These are phyloP conservation scores for Theretra japonica DNA, from an alignment of 2,888 invertebrate genomes.

Conservation along the genomic window DNA sequence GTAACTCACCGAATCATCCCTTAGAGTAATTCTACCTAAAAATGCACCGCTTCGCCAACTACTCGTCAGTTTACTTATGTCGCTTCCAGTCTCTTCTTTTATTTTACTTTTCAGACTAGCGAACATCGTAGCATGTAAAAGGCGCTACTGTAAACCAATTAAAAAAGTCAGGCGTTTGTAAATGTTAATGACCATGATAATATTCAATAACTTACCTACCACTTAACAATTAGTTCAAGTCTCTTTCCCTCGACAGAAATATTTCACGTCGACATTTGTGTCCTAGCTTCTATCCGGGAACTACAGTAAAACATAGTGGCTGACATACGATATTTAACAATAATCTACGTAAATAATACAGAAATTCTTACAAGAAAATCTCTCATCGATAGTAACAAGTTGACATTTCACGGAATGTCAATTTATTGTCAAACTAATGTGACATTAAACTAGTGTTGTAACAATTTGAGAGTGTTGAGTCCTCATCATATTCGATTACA, in stretches of 20 bases:
- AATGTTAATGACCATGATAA: constrained; percentile 60
- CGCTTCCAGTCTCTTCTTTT: constrained; percentile 94
- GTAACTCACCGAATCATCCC: constrained; percentile 75
- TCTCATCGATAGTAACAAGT: constrained; percentile 10
- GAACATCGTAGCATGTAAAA: constrained; percentile 86
- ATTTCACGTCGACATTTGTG: constrained; percentile 2
- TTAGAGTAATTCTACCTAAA: constrained; percentile 79
- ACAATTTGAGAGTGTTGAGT: neutral
- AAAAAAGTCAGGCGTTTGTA: constrained; percentile 44
- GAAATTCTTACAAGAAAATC: constrained; percentile 21
- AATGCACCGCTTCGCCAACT: constrained; percentile 81
- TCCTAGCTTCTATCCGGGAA: neutral
- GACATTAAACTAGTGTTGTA: neutral
- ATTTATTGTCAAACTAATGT: neutral
- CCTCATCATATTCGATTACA: neutral
- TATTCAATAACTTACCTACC: constrained; percentile 46
- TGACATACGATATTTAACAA: neutral
- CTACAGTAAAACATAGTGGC: constrained; percentile 10
- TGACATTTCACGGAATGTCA: constrained; percentile 1
- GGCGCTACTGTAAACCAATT: constrained; percentile 43
- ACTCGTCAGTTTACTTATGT: constrained; percentile 85
- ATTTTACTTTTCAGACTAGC: constrained; percentile 95
- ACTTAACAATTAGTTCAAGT: constrained; percentile 26
- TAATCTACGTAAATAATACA: constrained; percentile 10
- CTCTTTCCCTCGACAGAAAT: constrained; percentile 1